Percentiles rank a stretch among this genome's conserved stretches.
phyloP scores from a whole-genome alignment of 2,797 vertebrate species.

The Crenuchus spilurus region DNA sequence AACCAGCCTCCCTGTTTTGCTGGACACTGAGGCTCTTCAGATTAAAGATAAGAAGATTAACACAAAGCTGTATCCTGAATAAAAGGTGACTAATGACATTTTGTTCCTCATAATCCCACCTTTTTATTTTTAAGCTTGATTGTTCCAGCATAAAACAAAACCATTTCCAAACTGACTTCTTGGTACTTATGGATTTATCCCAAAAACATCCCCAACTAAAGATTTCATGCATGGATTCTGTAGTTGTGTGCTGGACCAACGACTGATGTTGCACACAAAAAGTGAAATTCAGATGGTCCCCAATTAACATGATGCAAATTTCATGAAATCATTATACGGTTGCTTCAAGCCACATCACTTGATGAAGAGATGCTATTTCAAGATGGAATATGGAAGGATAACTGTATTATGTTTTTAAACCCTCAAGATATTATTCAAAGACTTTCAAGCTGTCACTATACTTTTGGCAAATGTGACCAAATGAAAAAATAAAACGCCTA shows the following conservation, averaged over 20 bases:
- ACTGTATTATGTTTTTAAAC: not conserved
- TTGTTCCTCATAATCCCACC: too few relatives aligned
- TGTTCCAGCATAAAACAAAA: not conserved
- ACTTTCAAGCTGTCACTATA: not conserved
- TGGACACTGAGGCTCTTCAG: too few relatives aligned
- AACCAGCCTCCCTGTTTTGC: too few relatives aligned
- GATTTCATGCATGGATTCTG: not conserved
- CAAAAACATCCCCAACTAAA: not conserved
- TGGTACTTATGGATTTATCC: too few relatives aligned
- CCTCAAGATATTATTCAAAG: not conserved
- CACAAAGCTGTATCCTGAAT: too few relatives aligned
- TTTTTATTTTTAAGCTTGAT: too few relatives aligned
- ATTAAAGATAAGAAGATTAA: too few relatives aligned
- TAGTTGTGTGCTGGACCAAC: not conserved
- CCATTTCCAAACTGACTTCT: not conserved
- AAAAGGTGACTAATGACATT: too few relatives aligned
- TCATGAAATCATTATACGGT: not conserved
- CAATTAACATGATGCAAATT: constrained; percentile 18
- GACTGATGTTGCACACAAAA: not conserved
- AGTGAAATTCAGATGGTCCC: constrained; percentile 3
- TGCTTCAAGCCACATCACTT: not conserved
- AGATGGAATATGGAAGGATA: not conserved
- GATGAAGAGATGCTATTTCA: not conserved
- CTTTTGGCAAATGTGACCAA: too few relatives aligned
- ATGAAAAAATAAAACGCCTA: too few relatives aligned